phyloP scores from a whole-genome alignment of 2,113 vertebrate genomes.

The Scophthalmus maximus region DNA sequence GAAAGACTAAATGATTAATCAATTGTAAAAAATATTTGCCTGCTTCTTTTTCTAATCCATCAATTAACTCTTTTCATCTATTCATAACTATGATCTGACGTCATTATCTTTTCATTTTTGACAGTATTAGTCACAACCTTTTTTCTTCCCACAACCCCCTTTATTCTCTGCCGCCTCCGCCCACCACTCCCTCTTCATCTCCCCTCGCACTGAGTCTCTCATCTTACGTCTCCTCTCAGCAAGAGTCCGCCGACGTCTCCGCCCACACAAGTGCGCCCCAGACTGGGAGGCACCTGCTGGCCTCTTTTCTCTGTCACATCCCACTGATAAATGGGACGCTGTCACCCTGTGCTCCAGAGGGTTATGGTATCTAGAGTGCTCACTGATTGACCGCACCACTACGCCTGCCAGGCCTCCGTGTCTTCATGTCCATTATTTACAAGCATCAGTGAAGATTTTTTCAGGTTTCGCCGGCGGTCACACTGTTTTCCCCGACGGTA shows the following conservation, averaged over 20 bases:
- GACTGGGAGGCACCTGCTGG: slow-evolving; percentile 43
- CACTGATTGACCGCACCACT: neutral
- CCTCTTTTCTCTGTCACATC: slow-evolving; percentile 15
- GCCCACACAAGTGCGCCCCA: slow-evolving; percentile 8
- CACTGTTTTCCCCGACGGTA: slow-evolving; percentile 24
- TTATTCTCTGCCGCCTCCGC: neutral
- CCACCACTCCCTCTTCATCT: neutral
- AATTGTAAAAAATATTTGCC: too few species aligned
- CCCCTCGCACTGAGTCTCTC: neutral
- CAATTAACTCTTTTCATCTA: neutral
- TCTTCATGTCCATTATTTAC: slow-evolving; percentile 7
- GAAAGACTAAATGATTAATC: too few species aligned
- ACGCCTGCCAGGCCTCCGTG: neutral
- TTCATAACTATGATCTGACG: neutral
- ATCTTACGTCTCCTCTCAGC: slow-evolving; percentile 5
- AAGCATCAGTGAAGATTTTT: neutral
- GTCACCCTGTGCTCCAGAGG: neutral
- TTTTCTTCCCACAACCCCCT: neutral
- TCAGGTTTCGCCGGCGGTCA: neutral
- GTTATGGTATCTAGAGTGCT: neutral
- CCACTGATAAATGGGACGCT: slow-evolving; percentile 27
- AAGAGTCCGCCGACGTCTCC: neutral
- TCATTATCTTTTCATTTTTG: neutral
- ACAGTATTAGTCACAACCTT: neutral
- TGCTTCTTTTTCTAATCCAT: too few species aligned